Conservation (phyloP, 1,140 invertebrate genomes). For the Globodera rostochiensis region DNA sequence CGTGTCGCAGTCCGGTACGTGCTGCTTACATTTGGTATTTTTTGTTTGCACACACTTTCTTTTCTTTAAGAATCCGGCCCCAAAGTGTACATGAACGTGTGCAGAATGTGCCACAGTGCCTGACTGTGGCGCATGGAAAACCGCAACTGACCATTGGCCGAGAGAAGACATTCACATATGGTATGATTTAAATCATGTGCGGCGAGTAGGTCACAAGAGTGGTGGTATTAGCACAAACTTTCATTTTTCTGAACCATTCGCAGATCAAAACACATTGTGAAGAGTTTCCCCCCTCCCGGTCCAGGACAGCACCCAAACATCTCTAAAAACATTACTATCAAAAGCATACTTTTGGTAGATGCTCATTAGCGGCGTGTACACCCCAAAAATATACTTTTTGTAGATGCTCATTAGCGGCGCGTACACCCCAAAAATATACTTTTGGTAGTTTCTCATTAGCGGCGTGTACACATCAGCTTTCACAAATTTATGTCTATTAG, state of each 20-base stretch:
- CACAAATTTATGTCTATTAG: not conserved
- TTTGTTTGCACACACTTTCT: not conserved
- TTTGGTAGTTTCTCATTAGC: too few relatives aligned
- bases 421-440: too few relatives aligned
- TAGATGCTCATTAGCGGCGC: too few relatives aligned
- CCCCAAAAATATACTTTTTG: too few relatives aligned
- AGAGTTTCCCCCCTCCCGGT: too few relatives aligned
- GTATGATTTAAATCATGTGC: not conserved
- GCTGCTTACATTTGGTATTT: not conserved
- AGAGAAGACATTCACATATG: constrained; percentile 82
- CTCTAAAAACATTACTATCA: too few relatives aligned
- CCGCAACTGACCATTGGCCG: constrained; percentile 89
- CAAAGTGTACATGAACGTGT: constrained; percentile 87
- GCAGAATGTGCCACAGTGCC: constrained; percentile 91
- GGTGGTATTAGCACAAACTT: not conserved
- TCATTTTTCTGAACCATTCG: too few relatives aligned
- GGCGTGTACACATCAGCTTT: too few relatives aligned
- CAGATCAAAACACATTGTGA: not conserved
- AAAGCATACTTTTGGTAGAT: too few relatives aligned
- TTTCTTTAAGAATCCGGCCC: constrained; percentile 80
- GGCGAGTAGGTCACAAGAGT: too few relatives aligned
- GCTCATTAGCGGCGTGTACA: too few relatives aligned
- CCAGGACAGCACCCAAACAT: too few relatives aligned
- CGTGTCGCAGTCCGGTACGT: not conserved
- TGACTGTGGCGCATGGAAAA: constrained; percentile 75